These are phyloP conservation scores for Sternarchorhynchus goeldii DNA, from an alignment of 2,797 vertebrate genomes.

Conservation along the genomic window DNA sequence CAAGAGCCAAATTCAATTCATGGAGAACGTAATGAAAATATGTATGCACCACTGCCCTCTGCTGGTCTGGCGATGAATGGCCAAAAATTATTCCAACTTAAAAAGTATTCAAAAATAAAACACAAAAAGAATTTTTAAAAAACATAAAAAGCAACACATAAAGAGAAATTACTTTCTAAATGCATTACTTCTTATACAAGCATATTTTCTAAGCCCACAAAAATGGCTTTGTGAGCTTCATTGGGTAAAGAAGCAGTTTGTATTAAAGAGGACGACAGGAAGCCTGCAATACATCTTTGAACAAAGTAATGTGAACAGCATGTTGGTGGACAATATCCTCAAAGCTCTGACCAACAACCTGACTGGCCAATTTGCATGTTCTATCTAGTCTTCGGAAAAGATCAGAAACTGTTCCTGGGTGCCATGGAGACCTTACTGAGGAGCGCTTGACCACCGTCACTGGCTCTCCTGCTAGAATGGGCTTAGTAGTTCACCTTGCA, in stretches of 20 bases:
- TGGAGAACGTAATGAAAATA: conserved; percentile 5
- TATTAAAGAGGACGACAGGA: conserved; percentile 51
- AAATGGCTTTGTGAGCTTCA: conserved; percentile 46
- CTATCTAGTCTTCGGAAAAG: too few relatives aligned
- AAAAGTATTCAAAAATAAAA: conserved; percentile 59
- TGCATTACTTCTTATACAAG: conserved; percentile 58
- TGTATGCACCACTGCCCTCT: conserved; percentile 34
- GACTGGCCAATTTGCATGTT: too few relatives aligned
- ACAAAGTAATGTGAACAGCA: conserved; percentile 58
- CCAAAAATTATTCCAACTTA: conserved; percentile 60
- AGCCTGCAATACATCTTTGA: conserved; percentile 68
- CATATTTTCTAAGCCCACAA: conserved; percentile 65
- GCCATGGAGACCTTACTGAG: too few relatives aligned
- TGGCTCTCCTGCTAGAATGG: too few relatives aligned
- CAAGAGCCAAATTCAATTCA: conserved; percentile 5
- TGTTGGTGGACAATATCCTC: conserved; percentile 48
- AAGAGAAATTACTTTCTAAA: conserved; percentile 59
- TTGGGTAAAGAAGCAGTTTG: conserved; percentile 66
- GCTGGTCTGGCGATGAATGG: conserved; percentile 32
- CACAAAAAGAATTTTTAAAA: conserved; percentile 61
- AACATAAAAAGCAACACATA: conserved; percentile 52
- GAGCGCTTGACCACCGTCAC: too few relatives aligned
- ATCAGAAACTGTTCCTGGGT: too few relatives aligned
- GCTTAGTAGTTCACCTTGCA: too few relatives aligned
- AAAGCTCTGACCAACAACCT: conserved; percentile 2